Base-by-base conservation (phyloP, 2,113 vertebrate genomes). In the Malaclemys terrapin region DNA sequence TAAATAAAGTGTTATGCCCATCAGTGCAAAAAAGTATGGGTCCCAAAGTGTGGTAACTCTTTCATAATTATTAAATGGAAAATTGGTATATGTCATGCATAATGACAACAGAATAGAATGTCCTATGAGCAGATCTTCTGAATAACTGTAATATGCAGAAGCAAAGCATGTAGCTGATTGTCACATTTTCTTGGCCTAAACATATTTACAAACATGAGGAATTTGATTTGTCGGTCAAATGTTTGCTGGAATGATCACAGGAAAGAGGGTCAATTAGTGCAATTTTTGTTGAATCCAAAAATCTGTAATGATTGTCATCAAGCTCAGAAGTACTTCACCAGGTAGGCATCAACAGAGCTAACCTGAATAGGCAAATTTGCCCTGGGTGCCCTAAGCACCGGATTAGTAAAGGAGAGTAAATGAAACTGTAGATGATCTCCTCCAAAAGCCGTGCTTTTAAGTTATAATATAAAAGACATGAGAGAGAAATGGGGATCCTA, bases 1-100 rank as follows among this genome's bases (percentile, higher is more conserved):
- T 94, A 97, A 98, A 97, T 95, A 95, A 95, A 96, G 79, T 95
- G 59, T n/a, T 96, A 93, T 93, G 93, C 65, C 83, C 52, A 10
- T 88, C 94, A 95, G 94, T 95, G 94, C 85, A 94, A 93, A 87
- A 92, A 93, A 97, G 96, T 97, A 96, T 97, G 90, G 93, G 91
- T 87, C 20, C 91, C 79, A 31, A 53, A 50, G 5, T 12, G 84
- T 38, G 22, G 93, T 94, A 95, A 91, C 88, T 95, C 76, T 35
- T 52, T 35, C 31, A 50, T 50, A 14, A 14, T 75, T 56, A 6
- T 0, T 2, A 2, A 0, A 1, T 45, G 35, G 45, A 83, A 42
- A 56, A 65, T 17, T 38, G 84, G 72, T 10, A 92, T 54, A 6
- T 0, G 22, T 89, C 87, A 24, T 53, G 78, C 3, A 86, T 80